These are phyloP conservation scores for Acromyrmex charruanus DNA, from an alignment of 1,140 invertebrate species.

Conservation along the genomic window DNA sequence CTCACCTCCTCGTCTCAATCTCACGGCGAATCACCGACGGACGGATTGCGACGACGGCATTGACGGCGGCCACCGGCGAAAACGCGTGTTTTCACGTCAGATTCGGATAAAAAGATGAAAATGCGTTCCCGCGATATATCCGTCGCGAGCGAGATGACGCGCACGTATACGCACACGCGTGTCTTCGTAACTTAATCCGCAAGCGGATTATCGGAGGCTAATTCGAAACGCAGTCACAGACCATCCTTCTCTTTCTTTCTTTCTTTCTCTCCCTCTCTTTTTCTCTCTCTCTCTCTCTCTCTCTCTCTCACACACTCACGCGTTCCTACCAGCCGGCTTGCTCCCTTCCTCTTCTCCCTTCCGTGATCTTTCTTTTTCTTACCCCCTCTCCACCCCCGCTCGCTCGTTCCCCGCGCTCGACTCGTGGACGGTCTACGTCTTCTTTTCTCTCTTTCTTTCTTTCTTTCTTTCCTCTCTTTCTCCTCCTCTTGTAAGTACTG, in stretches of 20 bases:
- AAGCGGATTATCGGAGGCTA: conserved; percentile 73
- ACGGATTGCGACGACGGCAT: neutral
- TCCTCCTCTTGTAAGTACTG: conserved; percentile 23
- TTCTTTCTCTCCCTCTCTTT: conserved; percentile 50
- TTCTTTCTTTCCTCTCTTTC: conserved; percentile 44
- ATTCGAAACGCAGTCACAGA: conserved; percentile 61
- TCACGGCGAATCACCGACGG: conserved; percentile 39
- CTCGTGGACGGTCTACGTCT: conserved; percentile 47
- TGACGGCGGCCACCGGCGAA: neutral
- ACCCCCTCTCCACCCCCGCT: conserved; percentile 44
- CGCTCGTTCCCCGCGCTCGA: neutral
- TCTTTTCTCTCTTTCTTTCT: conserved; percentile 9
- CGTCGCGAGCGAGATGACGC: neutral
- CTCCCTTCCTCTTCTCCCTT: conserved; percentile 67
- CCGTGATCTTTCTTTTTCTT: conserved; percentile 64
- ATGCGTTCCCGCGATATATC: neutral
- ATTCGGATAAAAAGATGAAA: neutral
- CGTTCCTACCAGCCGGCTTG: conserved; percentile 45
- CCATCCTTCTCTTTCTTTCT: no score
- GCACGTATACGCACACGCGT: conserved; percentile 59
- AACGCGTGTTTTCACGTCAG: conserved; percentile 35
- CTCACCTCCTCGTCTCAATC: conserved; percentile 42
- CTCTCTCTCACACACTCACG: conserved; percentile 51
- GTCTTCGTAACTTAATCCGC: conserved; percentile 73
- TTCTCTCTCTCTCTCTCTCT: conserved; percentile 40